Percentiles rank a stretch among this genome's conserved stretches.
phyloP scores from a whole-genome alignment of 1,140 invertebrate species.

The Megalonaias nervosa region DNA sequence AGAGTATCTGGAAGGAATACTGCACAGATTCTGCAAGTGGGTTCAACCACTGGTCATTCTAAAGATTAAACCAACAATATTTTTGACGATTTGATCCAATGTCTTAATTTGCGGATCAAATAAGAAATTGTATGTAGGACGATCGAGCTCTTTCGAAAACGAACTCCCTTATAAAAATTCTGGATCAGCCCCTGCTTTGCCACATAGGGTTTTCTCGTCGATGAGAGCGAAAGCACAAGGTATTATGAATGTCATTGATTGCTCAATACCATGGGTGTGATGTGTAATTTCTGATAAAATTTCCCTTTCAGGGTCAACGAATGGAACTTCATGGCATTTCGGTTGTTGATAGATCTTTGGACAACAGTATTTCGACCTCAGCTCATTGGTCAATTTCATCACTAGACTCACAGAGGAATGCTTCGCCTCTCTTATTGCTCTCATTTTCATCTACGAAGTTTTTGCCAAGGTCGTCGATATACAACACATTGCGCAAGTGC shows the following conservation, averaged over 20 bases:
- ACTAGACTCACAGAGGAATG: conserved; percentile 99
- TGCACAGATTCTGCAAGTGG: conserved; percentile 91
- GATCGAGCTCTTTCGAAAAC: too few relatives aligned
- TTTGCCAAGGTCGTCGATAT: conserved; percentile 71
- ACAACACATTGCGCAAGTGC: conserved; percentile 45
- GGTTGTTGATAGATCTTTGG: conserved; percentile 96
- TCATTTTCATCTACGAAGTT: conserved; percentile 99
- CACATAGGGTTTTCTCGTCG: too few relatives aligned
- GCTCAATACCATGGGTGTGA: too few relatives aligned
- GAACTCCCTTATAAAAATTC: too few relatives aligned
- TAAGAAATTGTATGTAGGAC: too few relatives aligned
- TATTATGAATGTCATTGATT: too few relatives aligned
- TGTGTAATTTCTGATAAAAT: background rate
- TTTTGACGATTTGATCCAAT: too few relatives aligned
- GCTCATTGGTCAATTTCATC: conserved; percentile 97
- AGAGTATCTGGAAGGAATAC: conserved; percentile 95
- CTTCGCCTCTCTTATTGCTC: conserved; percentile 97
- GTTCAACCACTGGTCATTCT: conserved; percentile 48
- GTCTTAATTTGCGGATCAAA: too few relatives aligned
- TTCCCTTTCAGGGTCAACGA: conserved; percentile 74
- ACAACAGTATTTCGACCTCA: conserved; percentile 95
- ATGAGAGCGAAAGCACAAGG: too few relatives aligned
- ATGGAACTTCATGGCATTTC: conserved; percentile 95
- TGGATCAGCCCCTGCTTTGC: too few relatives aligned
- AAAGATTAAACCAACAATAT: background rate